Conservation (phyloP, 2,888 invertebrate genomes). For the Drosophila nigricruria region DNA sequence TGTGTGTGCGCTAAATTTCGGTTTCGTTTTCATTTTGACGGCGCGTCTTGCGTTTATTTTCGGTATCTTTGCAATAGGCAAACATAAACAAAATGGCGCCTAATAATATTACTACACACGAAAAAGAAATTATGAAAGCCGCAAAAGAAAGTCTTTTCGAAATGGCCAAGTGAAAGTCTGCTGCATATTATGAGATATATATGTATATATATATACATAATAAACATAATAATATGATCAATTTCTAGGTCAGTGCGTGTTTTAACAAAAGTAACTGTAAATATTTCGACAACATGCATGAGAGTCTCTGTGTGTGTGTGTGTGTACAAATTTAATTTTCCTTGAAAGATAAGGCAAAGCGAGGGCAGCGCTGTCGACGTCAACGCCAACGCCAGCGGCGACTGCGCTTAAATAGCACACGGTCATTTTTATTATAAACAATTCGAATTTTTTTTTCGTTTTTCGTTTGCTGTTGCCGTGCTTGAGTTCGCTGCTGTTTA, state of each 20-base stretch:
- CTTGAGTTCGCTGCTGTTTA: conserved; percentile 59
- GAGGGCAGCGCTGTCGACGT: conserved; percentile 24
- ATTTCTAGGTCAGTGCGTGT: conserved; percentile 53
- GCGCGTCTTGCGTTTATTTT: conserved; percentile 76
- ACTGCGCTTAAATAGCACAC: conserved; percentile 82
- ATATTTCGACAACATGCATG: conserved; percentile 50
- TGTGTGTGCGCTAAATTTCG: conserved; percentile 75
- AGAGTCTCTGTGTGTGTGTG: conserved; percentile 6
- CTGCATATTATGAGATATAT: conserved; percentile 19
- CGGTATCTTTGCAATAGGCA: conserved; percentile 78
- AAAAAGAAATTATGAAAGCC: conserved; percentile 80
- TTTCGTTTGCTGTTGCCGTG: conserved; percentile 65
- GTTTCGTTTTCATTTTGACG: conserved; percentile 83
- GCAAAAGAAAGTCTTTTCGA: conserved; percentile 78
- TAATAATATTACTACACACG: conserved; percentile 66
- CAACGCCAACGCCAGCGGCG: conserved; percentile 26
- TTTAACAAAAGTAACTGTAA: conserved; percentile 52
- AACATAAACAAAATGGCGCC: conserved; percentile 73
- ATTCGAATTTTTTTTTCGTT: conserved; percentile 61
- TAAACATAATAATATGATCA: conserved; percentile 32
- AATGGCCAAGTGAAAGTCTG: conserved; percentile 75
- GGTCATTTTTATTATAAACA: conserved; percentile 84
- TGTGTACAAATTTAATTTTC: conserved; percentile 76
- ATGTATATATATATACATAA: not conserved
- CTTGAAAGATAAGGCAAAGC: conserved; percentile 84